A percentile compares a stretch with the other conserved stretches of the same genome.
Evolutionary conservation across 1,140 invertebrate genomes (phyloP).

Genomic region (Hyposmocoma kahamanoa): DNA sequence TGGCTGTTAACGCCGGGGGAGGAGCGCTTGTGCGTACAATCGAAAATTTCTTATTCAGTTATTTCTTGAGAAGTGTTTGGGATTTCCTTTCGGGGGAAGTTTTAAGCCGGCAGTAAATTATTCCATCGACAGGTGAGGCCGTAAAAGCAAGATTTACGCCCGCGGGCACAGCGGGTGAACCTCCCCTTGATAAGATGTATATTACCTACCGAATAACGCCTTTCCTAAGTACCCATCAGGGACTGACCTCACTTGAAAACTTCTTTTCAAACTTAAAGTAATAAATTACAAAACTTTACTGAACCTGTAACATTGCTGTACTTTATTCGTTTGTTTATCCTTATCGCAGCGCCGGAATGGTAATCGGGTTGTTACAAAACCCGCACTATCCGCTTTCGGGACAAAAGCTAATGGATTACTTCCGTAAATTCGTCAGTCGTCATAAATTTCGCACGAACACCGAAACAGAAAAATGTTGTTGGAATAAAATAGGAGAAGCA

Average conservation of each 20-base stretch:
- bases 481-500: constrained; percentile 28
- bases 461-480: constrained; percentile 31
- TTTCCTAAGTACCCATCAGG: constrained; percentile 41
- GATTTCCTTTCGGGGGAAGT: constrained; percentile 60
- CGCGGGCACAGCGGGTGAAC: constrained; percentile 44
- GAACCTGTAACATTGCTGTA: constrained; percentile 20
- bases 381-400: constrained; percentile 18
- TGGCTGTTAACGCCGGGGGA: constrained; percentile 36
- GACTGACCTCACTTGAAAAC: constrained; percentile 34
- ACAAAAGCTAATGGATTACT: constrained; percentile 36
- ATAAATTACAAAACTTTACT: constrained; percentile 43
- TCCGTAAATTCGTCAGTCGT: constrained; percentile 27
- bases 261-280: constrained; percentile 15
- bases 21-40: constrained; percentile 33
- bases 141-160: constrained; percentile 71
- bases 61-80: constrained; percentile 69
- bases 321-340: neutral
- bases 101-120: constrained; percentile 71
- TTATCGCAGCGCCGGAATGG: too few species aligned
- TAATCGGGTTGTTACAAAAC: constrained; percentile 5
- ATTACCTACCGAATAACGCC: constrained; percentile 49
- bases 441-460: constrained; percentile 35
- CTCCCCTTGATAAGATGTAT: constrained; percentile 65
- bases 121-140: constrained; percentile 69
- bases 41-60: constrained; percentile 67